Conservation (phyloP, 2,113 vertebrate genomes). For the Stercorarius parasiticus region DNA sequence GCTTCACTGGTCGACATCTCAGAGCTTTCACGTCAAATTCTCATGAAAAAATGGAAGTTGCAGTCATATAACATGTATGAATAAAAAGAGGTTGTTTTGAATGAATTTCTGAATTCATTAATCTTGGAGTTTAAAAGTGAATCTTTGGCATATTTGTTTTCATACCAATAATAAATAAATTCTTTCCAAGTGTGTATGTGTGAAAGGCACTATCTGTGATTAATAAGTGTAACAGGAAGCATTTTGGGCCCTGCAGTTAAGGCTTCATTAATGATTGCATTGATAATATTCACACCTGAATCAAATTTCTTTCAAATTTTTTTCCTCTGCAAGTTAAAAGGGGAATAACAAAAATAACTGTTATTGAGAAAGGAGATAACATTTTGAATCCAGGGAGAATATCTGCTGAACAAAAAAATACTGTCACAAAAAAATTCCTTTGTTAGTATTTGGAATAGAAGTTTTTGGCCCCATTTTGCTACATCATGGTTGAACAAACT, state of each 20-base stretch:
- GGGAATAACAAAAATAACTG: not conserved
- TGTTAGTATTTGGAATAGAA: not conserved
- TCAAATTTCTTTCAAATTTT: not conserved
- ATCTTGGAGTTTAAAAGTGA: not conserved
- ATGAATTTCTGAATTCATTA: not conserved
- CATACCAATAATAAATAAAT: not conserved
- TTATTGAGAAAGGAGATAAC: not conserved
- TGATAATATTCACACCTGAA: not conserved
- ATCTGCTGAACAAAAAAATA: not conserved
- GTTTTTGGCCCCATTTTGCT: not conserved
- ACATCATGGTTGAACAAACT: not conserved
- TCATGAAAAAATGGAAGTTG: not conserved
- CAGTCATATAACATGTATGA: fast-evolving
- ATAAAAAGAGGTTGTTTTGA: not conserved
- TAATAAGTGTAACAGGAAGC: not conserved
- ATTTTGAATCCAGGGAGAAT: not conserved
- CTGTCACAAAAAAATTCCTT: not conserved
- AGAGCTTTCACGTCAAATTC: not conserved
- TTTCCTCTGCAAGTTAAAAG: not conserved
- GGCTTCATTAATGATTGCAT: not conserved
- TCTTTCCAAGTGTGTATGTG: fast-evolving
- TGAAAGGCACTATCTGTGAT: not conserved
- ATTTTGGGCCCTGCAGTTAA: not conserved
- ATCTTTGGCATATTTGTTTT: not conserved
- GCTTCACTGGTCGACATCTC: not conserved